These are phyloP conservation scores for Drosophila hamatofila DNA, from an alignment of 2,888 invertebrate species.

Conservation along the genomic window DNA sequence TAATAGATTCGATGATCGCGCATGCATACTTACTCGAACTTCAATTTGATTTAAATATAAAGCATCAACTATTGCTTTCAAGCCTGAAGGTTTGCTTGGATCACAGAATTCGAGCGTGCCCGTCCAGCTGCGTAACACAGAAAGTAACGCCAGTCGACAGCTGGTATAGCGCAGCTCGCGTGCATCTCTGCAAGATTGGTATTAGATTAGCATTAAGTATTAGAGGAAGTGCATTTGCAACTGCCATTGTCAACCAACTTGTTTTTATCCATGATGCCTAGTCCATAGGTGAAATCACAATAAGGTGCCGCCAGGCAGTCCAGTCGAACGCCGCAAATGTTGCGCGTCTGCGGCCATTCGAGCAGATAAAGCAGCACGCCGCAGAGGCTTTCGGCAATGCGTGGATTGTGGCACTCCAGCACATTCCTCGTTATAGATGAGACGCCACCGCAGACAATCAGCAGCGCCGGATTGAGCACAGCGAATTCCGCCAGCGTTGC, in stretches of 20 bases:
- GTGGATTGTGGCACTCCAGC: slow-evolving; percentile 93
- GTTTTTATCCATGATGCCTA: slow-evolving; percentile 90
- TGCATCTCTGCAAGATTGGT: slow-evolving; percentile 87
- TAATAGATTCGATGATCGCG: no score
- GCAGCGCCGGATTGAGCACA: slow-evolving; percentile 92
- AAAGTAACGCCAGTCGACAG: slow-evolving; percentile 93
- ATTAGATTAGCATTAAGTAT: no score
- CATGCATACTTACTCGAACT: slow-evolving; percentile 90
- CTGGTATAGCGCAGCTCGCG: slow-evolving; percentile 94
- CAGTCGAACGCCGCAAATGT: slow-evolving; percentile 91
- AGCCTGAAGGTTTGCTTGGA: slow-evolving; percentile 90
- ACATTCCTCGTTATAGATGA: slow-evolving; percentile 93
- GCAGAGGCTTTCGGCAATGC: slow-evolving; percentile 95
- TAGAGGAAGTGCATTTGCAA: no score
- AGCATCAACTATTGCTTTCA: slow-evolving; percentile 92
- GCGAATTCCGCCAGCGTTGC: slow-evolving; percentile 96
- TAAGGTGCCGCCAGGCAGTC: slow-evolving; percentile 96
- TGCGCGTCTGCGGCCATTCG: slow-evolving; percentile 93
- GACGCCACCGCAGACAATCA: slow-evolving; percentile 93
- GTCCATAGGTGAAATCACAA: slow-evolving; percentile 94
- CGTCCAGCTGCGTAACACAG: slow-evolving; percentile 95
- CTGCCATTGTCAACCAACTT: slow-evolving; percentile 88
- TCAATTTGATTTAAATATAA: slow-evolving; percentile 94
- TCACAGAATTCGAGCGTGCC: slow-evolving; percentile 95
- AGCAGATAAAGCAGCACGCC: slow-evolving; percentile 94